phyloP scores from a whole-genome alignment of 2,797 vertebrate genomes.

The Acanthopagrus latus region DNA sequence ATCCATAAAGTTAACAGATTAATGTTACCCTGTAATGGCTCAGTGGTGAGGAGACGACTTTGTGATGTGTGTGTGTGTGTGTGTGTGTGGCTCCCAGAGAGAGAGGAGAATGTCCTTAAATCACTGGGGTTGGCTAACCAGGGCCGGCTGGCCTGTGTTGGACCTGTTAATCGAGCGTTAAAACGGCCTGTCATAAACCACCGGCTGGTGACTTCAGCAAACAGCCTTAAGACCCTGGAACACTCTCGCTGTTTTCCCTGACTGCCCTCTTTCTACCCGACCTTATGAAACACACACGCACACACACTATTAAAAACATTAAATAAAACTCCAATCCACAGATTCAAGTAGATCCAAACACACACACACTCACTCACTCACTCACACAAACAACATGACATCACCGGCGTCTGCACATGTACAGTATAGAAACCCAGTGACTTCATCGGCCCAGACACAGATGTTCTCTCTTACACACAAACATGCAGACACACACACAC shows the following conservation, averaged over 20 bases:
- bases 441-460: conserved; percentile 69
- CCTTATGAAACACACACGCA: conserved; percentile 27
- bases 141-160: conserved; percentile 73
- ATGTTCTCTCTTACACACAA: conserved; percentile 73
- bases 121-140: conserved; percentile 67
- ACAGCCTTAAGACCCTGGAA: conserved; percentile 60
- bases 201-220: conserved; percentile 70
- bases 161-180: conserved; percentile 81
- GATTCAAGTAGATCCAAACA: conserved; percentile 15
- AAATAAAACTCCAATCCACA: conserved; percentile 29
- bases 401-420: conserved; percentile 48
- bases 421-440: conserved; percentile 60
- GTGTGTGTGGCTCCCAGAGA: conserved; percentile 67
- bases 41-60: conserved; percentile 40
- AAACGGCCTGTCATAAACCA: conserved; percentile 79
- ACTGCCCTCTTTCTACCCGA: conserved; percentile 26
- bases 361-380: conserved; percentile 7
- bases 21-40: conserved; percentile 60
- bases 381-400: conserved; percentile 40
- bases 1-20: conserved; percentile 70
- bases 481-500: conserved; percentile 62
- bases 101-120: conserved; percentile 78
- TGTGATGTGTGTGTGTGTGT: conserved; percentile 37
- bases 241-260: conserved; percentile 34
- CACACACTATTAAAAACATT: conserved; percentile 19